Evolutionary conservation across 2,797 vertebrate species (phyloP).

Genomic region (Fratercula arctica): DNA sequence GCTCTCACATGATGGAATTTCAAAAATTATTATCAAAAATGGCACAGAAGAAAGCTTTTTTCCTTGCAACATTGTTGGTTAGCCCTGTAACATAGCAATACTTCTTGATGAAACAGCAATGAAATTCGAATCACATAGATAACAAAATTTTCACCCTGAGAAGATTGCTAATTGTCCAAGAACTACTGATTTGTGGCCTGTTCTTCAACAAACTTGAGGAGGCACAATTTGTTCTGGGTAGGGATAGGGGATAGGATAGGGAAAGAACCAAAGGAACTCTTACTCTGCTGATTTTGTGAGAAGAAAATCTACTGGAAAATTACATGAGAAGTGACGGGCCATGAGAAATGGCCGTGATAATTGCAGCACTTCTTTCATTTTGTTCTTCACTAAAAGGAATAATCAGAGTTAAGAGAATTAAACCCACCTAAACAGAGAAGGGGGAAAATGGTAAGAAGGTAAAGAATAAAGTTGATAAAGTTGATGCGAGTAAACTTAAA

Average conservation of each 20-base stretch:
- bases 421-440: background rate
- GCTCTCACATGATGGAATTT: background rate
- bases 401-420: background rate
- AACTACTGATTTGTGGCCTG: background rate
- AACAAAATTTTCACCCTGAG: background rate
- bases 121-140: background rate
- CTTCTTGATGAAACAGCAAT: background rate
- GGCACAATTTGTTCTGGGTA: background rate
- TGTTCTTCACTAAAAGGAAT: background rate
- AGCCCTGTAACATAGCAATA: background rate
- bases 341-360: background rate
- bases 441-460: background rate
- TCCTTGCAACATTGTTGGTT: background rate
- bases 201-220: background rate
- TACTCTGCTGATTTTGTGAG: background rate
- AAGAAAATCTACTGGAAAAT: background rate
- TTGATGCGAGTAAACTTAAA: background rate
- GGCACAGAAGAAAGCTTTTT: background rate
- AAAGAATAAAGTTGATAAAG: background rate
- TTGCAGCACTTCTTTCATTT: background rate
- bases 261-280: background rate
- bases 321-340: background rate
- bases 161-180: background rate
- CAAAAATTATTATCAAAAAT: background rate
- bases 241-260: background rate